Evolutionary conservation across 2,113 vertebrate genomes (phyloP).

Genomic region (Stictonetta naevosa): DNA sequence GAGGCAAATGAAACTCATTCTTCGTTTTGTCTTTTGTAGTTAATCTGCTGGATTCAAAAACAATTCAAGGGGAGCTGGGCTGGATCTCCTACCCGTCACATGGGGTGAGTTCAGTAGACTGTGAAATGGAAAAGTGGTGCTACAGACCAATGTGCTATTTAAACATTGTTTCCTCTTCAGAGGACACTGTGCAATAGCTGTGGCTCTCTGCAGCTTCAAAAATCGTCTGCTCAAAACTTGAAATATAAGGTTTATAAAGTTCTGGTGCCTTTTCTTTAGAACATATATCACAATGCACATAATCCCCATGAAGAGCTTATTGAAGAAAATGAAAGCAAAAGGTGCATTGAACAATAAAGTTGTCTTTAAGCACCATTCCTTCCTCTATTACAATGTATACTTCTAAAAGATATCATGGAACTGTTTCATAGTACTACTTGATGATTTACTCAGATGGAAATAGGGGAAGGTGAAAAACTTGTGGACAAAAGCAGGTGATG

Average conservation of each 20-base stretch:
- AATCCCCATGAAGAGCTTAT: neutral
- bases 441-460: neutral
- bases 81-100: slow-evolving; percentile 98
- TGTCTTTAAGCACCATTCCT: neutral
- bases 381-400: fast-evolving
- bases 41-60: slow-evolving; percentile 98
- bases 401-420: neutral
- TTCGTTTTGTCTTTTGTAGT: slow-evolving; percentile 83
- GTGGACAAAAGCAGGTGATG: fast-evolving
- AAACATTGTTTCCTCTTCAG: slow-evolving; percentile 62
- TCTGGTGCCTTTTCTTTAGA: neutral
- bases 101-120: slow-evolving; percentile 88
- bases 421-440: neutral
- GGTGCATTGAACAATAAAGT: neutral
- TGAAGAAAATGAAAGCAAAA: neutral
- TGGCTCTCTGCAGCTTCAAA: slow-evolving; percentile 12
- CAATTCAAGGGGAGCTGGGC: slow-evolving; percentile 97
- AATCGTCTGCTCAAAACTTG: neutral
- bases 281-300: neutral
- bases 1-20: slow-evolving; percentile 58
- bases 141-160: slow-evolving; percentile 54
- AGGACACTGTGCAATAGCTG: neutral
- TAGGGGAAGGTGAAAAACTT: neutral
- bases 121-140: slow-evolving; percentile 57
- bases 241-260: neutral